Conservation (phyloP, 2,113 vertebrate genomes). For the Platanista minor region DNA sequence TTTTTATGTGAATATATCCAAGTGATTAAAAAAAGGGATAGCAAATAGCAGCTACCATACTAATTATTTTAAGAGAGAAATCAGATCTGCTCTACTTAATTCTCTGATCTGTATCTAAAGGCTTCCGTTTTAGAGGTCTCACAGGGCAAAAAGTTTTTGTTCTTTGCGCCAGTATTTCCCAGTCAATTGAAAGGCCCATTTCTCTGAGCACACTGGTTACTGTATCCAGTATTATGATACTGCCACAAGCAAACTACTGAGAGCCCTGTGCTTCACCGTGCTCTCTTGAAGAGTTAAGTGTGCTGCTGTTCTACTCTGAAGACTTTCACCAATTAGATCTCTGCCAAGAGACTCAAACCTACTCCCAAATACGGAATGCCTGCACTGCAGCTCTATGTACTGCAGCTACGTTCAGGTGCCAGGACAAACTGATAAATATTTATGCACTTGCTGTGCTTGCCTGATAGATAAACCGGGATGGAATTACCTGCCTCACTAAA, state of each 20-base stretch:
- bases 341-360: not conserved
- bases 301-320: not conserved
- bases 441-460: not conserved
- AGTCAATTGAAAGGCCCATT: not conserved
- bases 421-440: slow-evolving; percentile 42
- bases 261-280: not conserved
- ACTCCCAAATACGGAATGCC: not conserved
- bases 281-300: not conserved
- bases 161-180: not conserved
- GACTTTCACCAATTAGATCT: not conserved
- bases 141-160: not conserved
- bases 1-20: not conserved
- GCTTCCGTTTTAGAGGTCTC: not conserved
- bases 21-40: not conserved
- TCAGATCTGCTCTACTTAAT: not conserved
- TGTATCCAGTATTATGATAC: not conserved
- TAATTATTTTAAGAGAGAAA: not conserved
- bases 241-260: not conserved
- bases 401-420: not conserved
- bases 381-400: not conserved
- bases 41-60: not conserved
- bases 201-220: not conserved
- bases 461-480: slow-evolving; percentile 31
- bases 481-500: slow-evolving; percentile 34
- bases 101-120: not conserved